Base-by-base conservation (phyloP, 2,888 invertebrate genomes). In the Drosophila pegasa region DNA sequence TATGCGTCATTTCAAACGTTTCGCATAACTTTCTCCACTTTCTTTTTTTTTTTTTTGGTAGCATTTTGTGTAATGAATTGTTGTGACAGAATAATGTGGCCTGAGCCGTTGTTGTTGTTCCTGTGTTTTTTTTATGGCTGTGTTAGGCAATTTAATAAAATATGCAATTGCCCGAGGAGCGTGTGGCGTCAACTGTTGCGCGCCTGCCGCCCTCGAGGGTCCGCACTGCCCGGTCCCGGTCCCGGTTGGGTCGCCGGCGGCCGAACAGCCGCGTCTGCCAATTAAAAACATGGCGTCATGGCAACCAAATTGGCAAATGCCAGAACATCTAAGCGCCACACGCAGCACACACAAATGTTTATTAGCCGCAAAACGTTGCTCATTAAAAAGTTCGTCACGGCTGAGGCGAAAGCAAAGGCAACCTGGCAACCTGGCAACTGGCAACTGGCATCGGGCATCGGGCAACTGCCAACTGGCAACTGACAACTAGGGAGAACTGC, bases 321-420 rank as follows among this genome's bases (percentile, higher is more conserved):
- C 35, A 62, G 45, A 52, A 56, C 40, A 61, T 50, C 45, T 25
- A 52, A 57, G 35, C 37, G 56, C 35, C 35, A 63, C 54, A 38
- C 58, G 45, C 54, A 29, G 51, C 50, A 29, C 25, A 65, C 67
- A 87, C 78, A 74, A 89, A 89, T 89, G 82, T 87, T 89, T 87
- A 89, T 85, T 89, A 87, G 89, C 85, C 89, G 85, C 85, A 87
- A 85, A 85, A 81, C 71, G 89, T 68, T 84, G 85, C 88, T 85
- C 85, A 85, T 85, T 85, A 85, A 84, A 84, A 85, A 89, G 85
- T 85, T 88, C 76, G 77, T 86, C 80, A 86, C 72, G 83, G 63
- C 25, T 25, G 80, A 68, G 80, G 62, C 45, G 27, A 45, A 45
- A 27, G 10, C 64, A 37, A 43, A 29, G 45, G 66, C 56, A 50